A percentile compares a stretch with the other conserved stretches of the same genome.
Conservation (phyloP, 2,113 vertebrate species). For the Heteronetta atricapilla region DNA sequence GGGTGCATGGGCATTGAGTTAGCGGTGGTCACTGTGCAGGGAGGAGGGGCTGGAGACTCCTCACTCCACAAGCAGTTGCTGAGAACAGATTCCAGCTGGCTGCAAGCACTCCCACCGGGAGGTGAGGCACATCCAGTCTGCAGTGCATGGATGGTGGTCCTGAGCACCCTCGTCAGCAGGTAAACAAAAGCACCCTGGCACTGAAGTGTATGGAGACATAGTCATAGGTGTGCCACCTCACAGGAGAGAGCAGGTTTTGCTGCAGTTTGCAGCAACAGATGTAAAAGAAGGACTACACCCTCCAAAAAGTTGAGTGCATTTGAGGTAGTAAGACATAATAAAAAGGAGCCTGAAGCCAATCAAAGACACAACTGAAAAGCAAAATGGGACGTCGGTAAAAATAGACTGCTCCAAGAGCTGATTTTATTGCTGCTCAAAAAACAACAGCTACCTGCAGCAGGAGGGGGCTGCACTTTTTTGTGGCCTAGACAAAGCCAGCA, state of each 20-base stretch:
- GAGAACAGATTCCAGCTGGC: conserved; percentile 1
- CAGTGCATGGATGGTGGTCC: neutral
- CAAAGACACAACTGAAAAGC: neutral
- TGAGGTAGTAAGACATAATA: neutral
- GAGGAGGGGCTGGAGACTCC: neutral
- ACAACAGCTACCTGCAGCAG: too few species aligned
- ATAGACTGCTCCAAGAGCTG: too few species aligned
- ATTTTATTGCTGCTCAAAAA: too few species aligned
- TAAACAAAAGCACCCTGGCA: neutral
- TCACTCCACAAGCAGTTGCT: neutral
- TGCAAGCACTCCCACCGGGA: neutral
- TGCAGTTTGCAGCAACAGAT: neutral
- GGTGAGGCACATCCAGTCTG: neutral
- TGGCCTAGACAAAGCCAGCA: too few species aligned
- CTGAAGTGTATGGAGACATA: neutral
- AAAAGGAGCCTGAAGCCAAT: neutral
- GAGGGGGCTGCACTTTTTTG: too few species aligned
- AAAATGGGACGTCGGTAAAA: neutral
- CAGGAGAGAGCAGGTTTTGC: neutral
- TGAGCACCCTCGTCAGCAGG: neutral
- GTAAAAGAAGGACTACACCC: neutral
- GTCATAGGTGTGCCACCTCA: neutral
- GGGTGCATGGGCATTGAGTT: neutral
- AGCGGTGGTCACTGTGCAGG: neutral
- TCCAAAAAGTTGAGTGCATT: neutral